These are phyloP conservation scores for Camponotus floridanus DNA, from an alignment of 1,140 invertebrate genomes.

Conservation along the genomic window DNA sequence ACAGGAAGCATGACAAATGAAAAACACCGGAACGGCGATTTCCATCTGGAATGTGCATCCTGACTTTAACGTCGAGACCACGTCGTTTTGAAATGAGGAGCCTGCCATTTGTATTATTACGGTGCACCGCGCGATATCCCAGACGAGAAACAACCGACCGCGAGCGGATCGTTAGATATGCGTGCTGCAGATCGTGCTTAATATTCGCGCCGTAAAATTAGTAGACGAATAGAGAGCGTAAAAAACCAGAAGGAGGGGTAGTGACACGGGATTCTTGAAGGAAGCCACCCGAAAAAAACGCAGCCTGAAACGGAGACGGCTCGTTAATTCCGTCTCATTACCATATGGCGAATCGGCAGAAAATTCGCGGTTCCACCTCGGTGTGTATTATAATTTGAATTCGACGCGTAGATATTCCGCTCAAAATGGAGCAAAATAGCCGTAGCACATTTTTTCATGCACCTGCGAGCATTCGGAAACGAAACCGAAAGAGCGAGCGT, in stretches of 20 bases:
- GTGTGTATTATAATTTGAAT: slow-evolving; percentile 75
- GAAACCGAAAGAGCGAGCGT: slow-evolving; percentile 66
- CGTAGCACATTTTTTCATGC: slow-evolving; percentile 64
- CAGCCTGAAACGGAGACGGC: slow-evolving; percentile 10
- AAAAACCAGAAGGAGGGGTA: slow-evolving; percentile 50
- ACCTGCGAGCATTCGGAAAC: slow-evolving; percentile 67
- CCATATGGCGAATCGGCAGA: slow-evolving; percentile 61
- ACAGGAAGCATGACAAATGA: slow-evolving; percentile 64
- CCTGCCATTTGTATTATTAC: slow-evolving; percentile 45
- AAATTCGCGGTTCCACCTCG: slow-evolving; percentile 73
- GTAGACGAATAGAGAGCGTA: slow-evolving; percentile 24
- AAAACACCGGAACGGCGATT: slow-evolving; percentile 58
- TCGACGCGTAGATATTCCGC: slow-evolving; percentile 8
- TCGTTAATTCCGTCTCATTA: slow-evolving; percentile 77
- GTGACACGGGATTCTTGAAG: slow-evolving; percentile 69
- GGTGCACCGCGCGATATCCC: slow-evolving; percentile 25
- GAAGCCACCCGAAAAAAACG: slow-evolving; percentile 19
- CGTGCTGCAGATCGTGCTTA: slow-evolving; percentile 56
- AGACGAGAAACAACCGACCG: slow-evolving; percentile 45
- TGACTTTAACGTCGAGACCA: slow-evolving; percentile 46
- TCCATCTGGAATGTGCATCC: slow-evolving; percentile 62
- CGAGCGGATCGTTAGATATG: slow-evolving; percentile 37
- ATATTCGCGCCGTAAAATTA: slow-evolving; percentile 53
- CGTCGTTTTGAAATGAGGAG: slow-evolving; percentile 44
- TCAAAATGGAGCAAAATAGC: slow-evolving; percentile 28